Conservation (phyloP, 2,113 vertebrate genomes). For the Pyrgilauda ruficollis region DNA sequence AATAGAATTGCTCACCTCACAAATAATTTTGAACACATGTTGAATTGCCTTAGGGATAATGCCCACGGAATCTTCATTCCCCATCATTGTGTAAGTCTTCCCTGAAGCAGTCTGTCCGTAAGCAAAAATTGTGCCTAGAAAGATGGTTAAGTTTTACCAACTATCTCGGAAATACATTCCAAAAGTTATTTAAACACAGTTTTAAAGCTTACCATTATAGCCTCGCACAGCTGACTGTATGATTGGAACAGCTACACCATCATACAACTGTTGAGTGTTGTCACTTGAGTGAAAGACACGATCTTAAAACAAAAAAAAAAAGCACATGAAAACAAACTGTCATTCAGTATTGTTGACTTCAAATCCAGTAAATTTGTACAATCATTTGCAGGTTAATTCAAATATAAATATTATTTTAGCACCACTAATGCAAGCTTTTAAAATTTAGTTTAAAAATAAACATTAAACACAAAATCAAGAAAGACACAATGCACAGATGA, state of each 20-base stretch:
- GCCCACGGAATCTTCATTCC: slow-evolving; percentile 75
- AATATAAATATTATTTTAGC: not conserved
- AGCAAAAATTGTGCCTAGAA: slow-evolving; percentile 93
- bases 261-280: slow-evolving; percentile 85
- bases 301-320: slow-evolving; percentile 69
- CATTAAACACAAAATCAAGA: not conserved
- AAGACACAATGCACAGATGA: not conserved
- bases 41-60: slow-evolving; percentile 90
- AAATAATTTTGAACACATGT: slow-evolving; percentile 90
- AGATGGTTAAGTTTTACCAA: not conserved
- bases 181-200: not conserved
- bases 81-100: slow-evolving; percentile 98
- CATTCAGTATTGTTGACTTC: not conserved
- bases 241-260: slow-evolving; percentile 87
- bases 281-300: slow-evolving; percentile 85
- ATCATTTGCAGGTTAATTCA: not conserved
- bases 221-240: slow-evolving; percentile 89
- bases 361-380: not conserved
- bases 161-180: not conserved
- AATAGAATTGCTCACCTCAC: slow-evolving; percentile 73
- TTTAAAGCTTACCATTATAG: slow-evolving; percentile 85
- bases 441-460: not conserved
- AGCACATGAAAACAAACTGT: not conserved
- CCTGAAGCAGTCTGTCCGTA: slow-evolving; percentile 96
- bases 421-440: rapidly evolving